phyloP scores from a whole-genome alignment of 2,113 vertebrate genomes.

The Piaya cayana region DNA sequence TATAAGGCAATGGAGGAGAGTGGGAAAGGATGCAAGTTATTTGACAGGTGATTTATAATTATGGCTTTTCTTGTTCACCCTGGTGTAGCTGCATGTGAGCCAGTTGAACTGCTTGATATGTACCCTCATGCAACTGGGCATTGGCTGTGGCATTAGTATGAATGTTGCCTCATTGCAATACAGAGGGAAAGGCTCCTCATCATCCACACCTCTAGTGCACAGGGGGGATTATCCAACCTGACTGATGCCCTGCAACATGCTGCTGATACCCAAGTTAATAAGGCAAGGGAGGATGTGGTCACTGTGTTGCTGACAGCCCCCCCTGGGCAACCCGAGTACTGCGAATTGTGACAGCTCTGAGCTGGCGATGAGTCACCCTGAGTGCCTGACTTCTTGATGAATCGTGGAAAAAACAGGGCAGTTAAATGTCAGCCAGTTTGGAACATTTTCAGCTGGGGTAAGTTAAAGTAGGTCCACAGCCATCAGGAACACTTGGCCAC shows the following conservation, averaged over 20 bases:
- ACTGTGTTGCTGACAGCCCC: not conserved
- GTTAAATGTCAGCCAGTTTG: conserved; percentile 32
- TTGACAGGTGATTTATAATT: not conserved
- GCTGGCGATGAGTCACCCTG: conserved; percentile 7
- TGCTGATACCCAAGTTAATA: not conserved
- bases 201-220: not conserved
- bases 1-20: not conserved
- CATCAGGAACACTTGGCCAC: not conserved
- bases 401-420: not conserved
- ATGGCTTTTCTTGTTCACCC: not conserved
- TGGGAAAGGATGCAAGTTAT: not conserved
- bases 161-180: not conserved
- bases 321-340: not conserved
- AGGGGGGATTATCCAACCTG: not conserved
- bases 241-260: not conserved
- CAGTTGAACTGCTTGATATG: fast-evolving
- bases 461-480: not conserved
- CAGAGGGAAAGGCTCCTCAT: not conserved
- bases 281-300: not conserved
- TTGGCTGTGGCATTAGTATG: not conserved
- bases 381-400: conserved; percentile 18
- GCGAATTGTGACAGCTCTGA: not conserved
- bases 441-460: not conserved
- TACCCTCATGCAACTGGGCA: not conserved
- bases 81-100: not conserved